Evolutionary conservation across 1,140 invertebrate genomes (phyloP), one percentile per base, ranked within the genome.

Genomic region (Drosophila kepulauana): DNA sequence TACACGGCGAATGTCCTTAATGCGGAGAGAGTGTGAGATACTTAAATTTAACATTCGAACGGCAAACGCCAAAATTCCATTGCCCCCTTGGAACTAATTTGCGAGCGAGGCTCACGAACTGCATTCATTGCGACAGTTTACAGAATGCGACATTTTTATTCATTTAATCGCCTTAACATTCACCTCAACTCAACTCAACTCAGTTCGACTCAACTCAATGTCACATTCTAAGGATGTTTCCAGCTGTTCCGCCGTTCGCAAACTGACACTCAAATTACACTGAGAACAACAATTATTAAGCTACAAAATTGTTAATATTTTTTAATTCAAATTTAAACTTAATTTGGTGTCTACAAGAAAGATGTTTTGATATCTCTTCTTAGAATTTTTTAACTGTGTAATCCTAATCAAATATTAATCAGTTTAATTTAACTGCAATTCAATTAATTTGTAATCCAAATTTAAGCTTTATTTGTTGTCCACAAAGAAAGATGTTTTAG

Each of bases 81-180:
- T 62, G 72, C 54, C 65, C 81, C 73, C 64, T 70, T 64, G 65
- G 33, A 71, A 61, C 59, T 59, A 64, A 78, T 78, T 75, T 75
- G 35, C 15, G 46, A 41, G 43, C 33, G 48, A 41, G 43, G 25
- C 33, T 20, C 46, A 46, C 16, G 49, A 78, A 78, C 66, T 63
- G 66, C 74, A 86, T 61, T 64, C 78, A 68, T 71, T 62, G 52
- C 64, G 61, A 65, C 48, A 63, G 64, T 79, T 81, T 62, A 70
- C 74, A 38, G 62, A 67, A 71, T 70, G 61, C 64, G 67, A 67
- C 70, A 80, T 81, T 71, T 75, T 75, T 72, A 81, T 67, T 75
- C 77, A 66, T 68, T 74, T 68, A 68, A 69, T 68, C 59, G 65
- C 51, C 48, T 54, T 61, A 25, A 57, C 62, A 68, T 61, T 70